Percentiles rank a stretch among this genome's conserved stretches.
These are phyloP conservation scores for Rhynchopsitta pachyrhyncha DNA, from an alignment of 2,113 vertebrate species.

Conservation along the genomic window DNA sequence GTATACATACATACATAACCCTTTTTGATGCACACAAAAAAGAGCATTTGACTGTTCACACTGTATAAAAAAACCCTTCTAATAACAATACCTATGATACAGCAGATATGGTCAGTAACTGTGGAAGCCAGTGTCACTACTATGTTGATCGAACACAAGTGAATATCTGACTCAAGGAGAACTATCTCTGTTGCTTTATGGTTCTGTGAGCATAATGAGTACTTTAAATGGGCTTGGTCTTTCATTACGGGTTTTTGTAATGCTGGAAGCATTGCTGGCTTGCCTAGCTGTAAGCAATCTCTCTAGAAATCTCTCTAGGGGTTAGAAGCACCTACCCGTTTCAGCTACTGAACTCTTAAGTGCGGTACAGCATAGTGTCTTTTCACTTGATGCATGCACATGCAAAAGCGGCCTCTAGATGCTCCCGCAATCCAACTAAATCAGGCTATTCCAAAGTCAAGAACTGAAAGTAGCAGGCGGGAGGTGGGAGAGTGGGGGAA, in stretches of 20 bases:
- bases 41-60: not conserved
- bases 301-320: not conserved
- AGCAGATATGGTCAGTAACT: not conserved
- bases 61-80: not conserved
- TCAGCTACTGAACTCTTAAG: not conserved
- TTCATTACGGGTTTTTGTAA: not conserved
- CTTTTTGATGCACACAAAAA: not conserved
- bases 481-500: not conserved
- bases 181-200: not conserved
- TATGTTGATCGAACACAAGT: not conserved
- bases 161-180: not conserved
- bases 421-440: slow-evolving; percentile 31
- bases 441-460: not conserved
- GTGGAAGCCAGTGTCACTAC: too few species aligned
- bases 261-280: not conserved
- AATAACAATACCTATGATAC: too few species aligned
- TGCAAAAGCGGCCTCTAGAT: slow-evolving; percentile 12
- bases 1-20: not conserved
- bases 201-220: not conserved
- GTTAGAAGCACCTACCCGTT: not conserved
- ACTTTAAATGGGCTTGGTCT: not conserved
- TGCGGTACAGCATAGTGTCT: accelerated
- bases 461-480: not conserved
- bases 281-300: not conserved
- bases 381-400: not conserved